Evolutionary conservation across 2,888 invertebrate genomes (phyloP), one percentile per base, ranked within the genome.

Genomic region (Caenorhabditis angaria): DNA sequence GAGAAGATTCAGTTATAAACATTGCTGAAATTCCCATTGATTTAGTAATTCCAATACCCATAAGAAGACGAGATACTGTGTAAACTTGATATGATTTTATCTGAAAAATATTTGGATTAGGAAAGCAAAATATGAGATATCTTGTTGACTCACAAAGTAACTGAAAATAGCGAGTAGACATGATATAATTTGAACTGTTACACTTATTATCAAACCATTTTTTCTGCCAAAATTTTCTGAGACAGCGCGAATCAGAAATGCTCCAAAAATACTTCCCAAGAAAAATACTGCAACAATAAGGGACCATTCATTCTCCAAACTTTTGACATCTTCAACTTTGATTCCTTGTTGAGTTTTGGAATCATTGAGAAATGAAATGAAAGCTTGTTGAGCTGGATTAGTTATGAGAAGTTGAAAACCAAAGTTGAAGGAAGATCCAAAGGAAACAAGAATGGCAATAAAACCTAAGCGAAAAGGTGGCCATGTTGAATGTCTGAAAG

Each of bases 331-430:
- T 28, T 28, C 61, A 8, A 48, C 24, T n/a, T 4, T 32, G 6
- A 10, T 28, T 2, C 25, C 25, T 12, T 8, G 5, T 14, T 24
- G 18, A 5, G 14, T n/a, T 29, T 50, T 61, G 0, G 70, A 70
- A 3, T 55, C 61, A 48, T 70, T 65, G 0, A 70, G 35, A 61
- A 70, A 70, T 18, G 53, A 35, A 12, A 70, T 47, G 50, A 70
- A 70, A 4, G 70, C 65, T 4, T 58, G 57, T 48, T 70, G 65
- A 4, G 70, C 70, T 22, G 70, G 70, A 70, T 70, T 70, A 3
- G 70, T 70, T 54, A 70, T 70, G 28, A 70, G 35, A 5, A 70
- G 29, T 29, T 70, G 70, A 10, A 70, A 70, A 35, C 70, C 70
- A 27, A 70, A 70, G 18, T 59, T 65, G 14, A 70, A 70, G 0